Conservation (phyloP, 2,113 vertebrate genomes). For the Murina feae region DNA sequence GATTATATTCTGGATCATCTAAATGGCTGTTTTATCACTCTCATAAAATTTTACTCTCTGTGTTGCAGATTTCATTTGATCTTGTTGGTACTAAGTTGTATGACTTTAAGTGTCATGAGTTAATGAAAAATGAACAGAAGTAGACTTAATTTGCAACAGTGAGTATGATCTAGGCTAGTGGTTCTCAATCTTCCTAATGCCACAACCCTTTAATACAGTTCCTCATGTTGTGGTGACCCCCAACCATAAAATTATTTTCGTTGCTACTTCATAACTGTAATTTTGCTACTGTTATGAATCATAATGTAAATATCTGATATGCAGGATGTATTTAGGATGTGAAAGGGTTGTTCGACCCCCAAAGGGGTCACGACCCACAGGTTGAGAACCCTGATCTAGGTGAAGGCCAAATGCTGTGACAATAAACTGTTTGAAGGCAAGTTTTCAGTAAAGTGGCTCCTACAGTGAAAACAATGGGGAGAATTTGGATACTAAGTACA, state of each 20-base stretch:
- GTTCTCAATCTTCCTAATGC: too few relatives aligned
- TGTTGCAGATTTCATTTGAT: background rate
- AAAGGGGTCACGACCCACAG: too few relatives aligned
- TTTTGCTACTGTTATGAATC: too few relatives aligned
- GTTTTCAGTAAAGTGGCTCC: background rate
- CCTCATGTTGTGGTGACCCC: too few relatives aligned
- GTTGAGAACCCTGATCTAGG: too few relatives aligned
- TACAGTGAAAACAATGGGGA: background rate
- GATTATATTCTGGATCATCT: background rate
- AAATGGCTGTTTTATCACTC: background rate
- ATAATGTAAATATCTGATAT: too few relatives aligned
- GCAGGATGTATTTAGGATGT: too few relatives aligned
- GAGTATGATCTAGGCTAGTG: background rate
- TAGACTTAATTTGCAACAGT: background rate
- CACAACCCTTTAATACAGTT: too few relatives aligned
- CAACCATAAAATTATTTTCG: too few relatives aligned
- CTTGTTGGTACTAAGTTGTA: background rate
- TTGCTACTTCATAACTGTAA: too few relatives aligned
- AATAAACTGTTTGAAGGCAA: background rate
- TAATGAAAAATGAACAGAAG: constrained; percentile 2
- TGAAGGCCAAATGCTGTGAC: background rate
- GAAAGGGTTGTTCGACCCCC: too few relatives aligned
- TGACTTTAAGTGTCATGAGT: background rate
- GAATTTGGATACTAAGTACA: background rate
- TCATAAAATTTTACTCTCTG: background rate